Evolutionary conservation across 2,888 invertebrate genomes (phyloP).

Genomic region (Drosophila cognata): DNA sequence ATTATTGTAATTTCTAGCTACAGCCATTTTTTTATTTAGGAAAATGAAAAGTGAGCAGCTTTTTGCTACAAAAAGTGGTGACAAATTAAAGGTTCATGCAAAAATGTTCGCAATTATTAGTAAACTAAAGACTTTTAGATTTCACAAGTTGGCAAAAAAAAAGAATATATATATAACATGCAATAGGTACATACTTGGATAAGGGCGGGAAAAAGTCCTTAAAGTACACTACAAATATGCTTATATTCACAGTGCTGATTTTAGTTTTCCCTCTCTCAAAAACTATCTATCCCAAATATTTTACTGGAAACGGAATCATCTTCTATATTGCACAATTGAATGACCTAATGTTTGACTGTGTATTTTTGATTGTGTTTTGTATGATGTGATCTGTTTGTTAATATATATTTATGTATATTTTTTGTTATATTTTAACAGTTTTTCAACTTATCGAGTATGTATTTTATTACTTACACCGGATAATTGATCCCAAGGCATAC

Average conservation of each 20-base stretch:
- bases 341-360: slow-evolving; percentile 19
- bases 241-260: slow-evolving; percentile 26
- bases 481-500: slow-evolving; percentile 95
- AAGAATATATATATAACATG: slow-evolving; percentile 25
- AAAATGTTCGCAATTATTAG: slow-evolving; percentile 23
- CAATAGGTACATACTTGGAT: slow-evolving; percentile 22
- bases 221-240: background rate
- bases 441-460: slow-evolving; percentile 39
- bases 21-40: slow-evolving; percentile 9
- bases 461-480: slow-evolving; percentile 92
- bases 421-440: slow-evolving; percentile 16
- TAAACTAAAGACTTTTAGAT: slow-evolving; percentile 13
- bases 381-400: slow-evolving; percentile 36
- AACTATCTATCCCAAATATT: background rate
- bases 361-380: slow-evolving; percentile 26
- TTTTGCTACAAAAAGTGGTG: slow-evolving; percentile 29
- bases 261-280: slow-evolving; percentile 8
- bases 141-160: slow-evolving; percentile 19
- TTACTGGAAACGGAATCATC: slow-evolving; percentile 4
- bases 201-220: slow-evolving; percentile 9
- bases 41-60: slow-evolving; percentile 37
- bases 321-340: slow-evolving; percentile 4
- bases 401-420: slow-evolving; percentile 26
- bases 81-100: slow-evolving; percentile 32
- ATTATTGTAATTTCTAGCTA: slow-evolving; percentile 25